Conservation (phyloP, 2,797 vertebrate genomes). For the Odontamblyopus rebecca region DNA sequence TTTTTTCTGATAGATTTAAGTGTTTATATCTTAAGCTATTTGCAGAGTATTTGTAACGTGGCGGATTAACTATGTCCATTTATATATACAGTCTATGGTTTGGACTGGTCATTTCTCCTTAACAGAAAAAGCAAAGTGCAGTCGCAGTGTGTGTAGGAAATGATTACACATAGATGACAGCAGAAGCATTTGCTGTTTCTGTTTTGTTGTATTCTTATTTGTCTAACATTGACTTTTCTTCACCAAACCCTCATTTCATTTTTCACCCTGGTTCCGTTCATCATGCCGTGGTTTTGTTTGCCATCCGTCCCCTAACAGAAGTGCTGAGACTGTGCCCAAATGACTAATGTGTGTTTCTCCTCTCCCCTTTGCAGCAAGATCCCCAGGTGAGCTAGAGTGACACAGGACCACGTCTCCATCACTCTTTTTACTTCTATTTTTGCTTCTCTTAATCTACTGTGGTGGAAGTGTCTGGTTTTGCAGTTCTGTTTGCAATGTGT, state of each 20-base stretch:
- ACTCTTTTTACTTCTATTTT: slow-evolving; percentile 37
- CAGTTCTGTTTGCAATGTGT: slow-evolving; percentile 25
- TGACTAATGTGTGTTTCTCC: slow-evolving; percentile 43
- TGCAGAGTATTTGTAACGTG: too few species aligned
- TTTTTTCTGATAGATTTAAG: too few species aligned
- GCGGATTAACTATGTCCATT: too few species aligned
- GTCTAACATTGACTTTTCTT: slow-evolving; percentile 26
- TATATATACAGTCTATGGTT: too few species aligned
- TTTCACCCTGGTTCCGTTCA: slow-evolving; percentile 10
- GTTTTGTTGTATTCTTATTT: slow-evolving; percentile 28
- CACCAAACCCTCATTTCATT: slow-evolving; percentile 27
- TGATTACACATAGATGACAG: slow-evolving; percentile 4
- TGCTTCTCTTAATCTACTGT: slow-evolving; percentile 21
- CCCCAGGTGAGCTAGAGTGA: slow-evolving; percentile 75
- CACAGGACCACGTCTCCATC: slow-evolving; percentile 40
- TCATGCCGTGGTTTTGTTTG: slow-evolving; percentile 18
- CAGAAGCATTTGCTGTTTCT: slow-evolving; percentile 57
- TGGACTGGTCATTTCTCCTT: slow-evolving; percentile 7
- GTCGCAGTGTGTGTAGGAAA: slow-evolving; percentile 32
- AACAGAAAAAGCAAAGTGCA: slow-evolving; percentile 56
- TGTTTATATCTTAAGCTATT: too few species aligned
- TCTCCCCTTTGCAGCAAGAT: slow-evolving; percentile 71
- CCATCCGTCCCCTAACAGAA: slow-evolving; percentile 12
- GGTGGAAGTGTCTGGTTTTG: slow-evolving; percentile 32
- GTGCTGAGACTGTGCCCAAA: background rate